These are phyloP conservation scores for Apostichopus parvimensis DNA, from an alignment of 35 echinoderm and acorn worm species.

Conservation along the genomic window DNA sequence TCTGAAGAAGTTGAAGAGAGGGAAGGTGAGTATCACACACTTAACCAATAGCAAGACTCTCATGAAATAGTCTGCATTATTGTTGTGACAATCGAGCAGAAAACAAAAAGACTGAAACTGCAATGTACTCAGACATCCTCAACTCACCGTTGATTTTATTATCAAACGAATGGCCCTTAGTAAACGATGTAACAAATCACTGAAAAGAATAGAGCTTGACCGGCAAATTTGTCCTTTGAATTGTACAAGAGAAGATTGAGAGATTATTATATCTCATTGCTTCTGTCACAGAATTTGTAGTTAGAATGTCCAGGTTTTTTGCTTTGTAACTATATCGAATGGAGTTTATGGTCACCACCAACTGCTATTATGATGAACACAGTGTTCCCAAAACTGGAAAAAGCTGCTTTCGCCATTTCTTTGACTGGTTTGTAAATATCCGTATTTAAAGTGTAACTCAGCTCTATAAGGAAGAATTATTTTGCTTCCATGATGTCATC, in stretches of 20 bases:
- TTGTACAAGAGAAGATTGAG: no score
- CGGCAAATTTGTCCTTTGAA: no score
- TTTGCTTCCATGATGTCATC: background rate
- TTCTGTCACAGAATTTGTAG: no score
- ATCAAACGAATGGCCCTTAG: background rate
- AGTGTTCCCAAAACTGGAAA: no score
- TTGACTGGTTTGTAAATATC: no score
- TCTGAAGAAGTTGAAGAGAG: conserved; percentile 83
- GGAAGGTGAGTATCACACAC: conserved; percentile 66
- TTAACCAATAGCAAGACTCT: background rate
- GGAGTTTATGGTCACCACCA: background rate
- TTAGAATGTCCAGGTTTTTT: no score
- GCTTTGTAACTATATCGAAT: no score
- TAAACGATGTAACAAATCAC: background rate
- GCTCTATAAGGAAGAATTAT: background rate
- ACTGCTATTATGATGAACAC: background rate
- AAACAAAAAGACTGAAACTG: background rate
- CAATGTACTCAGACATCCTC: background rate
- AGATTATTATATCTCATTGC: no score
- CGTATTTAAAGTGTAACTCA: no score
- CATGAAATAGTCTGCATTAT: background rate
- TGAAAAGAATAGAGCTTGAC: background rate
- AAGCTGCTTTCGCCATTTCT: no score
- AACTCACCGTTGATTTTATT: background rate
- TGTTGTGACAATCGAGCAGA: background rate